These are phyloP conservation scores for Cinara cedri DNA, from an alignment of 2,888 invertebrate genomes.

Conservation along the genomic window DNA sequence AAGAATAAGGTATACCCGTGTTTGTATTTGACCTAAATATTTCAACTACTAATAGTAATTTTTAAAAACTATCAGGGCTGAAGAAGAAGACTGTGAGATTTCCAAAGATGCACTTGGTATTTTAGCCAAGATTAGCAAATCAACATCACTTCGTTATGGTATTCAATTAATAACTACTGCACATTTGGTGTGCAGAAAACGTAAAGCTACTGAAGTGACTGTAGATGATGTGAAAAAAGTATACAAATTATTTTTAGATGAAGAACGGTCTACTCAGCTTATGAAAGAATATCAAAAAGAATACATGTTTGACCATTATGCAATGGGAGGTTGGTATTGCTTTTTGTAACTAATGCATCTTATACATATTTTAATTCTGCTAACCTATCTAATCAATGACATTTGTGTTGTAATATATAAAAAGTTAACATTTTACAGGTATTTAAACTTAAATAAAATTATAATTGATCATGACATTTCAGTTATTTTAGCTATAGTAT, in stretches of 20 bases:
- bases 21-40: conserved; percentile 13
- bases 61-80: conserved; percentile 70
- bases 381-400: no score
- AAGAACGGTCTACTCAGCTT: conserved; percentile 90
- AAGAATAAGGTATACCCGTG: conserved; percentile 71
- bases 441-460: no score
- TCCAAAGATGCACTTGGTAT: conserved; percentile 87
- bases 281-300: conserved; percentile 94
- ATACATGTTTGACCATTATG: conserved; percentile 79
- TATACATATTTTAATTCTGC: no score
- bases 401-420: no score
- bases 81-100: conserved; percentile 98
- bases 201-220: conserved; percentile 79
- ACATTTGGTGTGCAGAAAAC: conserved; percentile 86
- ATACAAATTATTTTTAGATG: conserved; percentile 92
- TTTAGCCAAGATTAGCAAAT: conserved; percentile 88
- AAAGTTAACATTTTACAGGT: no score
- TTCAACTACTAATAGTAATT: background rate
- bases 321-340: conserved; percentile 18
- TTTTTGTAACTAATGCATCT: no score
- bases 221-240: conserved; percentile 90
- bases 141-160: conserved; percentile 93
- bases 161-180: conserved; percentile 97
- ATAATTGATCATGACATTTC: no score
- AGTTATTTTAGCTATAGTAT: no score